Evolutionary conservation across 2,113 vertebrate species (phyloP), one percentile per base, ranked within the genome.

Genomic region (Cynocephalus volans): DNA sequence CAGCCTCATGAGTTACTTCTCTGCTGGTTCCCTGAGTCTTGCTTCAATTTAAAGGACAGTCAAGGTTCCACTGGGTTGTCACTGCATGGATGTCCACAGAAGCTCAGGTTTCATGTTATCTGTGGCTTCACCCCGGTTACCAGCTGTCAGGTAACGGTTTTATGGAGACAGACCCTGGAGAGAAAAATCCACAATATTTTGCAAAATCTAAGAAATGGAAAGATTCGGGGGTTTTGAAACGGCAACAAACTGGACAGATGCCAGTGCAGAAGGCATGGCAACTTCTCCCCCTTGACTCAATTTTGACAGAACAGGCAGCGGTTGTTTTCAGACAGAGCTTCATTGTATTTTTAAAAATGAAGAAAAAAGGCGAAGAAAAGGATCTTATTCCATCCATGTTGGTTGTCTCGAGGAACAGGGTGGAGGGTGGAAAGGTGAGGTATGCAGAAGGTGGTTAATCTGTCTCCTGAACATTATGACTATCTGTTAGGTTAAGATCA

Each of bases 321-420:
- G 62, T 67, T 93, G 77, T 89, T 94, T 92, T 89, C 79, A n/a
- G 52, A 95, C 36, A 95, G 60, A 77, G 65, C 52, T 24, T 82
- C 33, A 14, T 31, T 96, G 70, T 85, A 58, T 45, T 56, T 81
- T 31, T 5, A 31, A 48, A 45, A 69, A 36, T 52, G 13, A 6
- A 41, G 14, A 3, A 1, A 5, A 65, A 84, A 19, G 24, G 21
- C 58, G 81, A 95, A 95, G 48, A n/a, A 96, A 97, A 70, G 21
- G 19, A 81, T 28, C 4, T 93, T 77, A 36, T 86, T 89, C 54
- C 62, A 62, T 23, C 28, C 13, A 72, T 10, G 26, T 0, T 24
- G 48, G 41, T 33, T 85, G 60, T 54, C 15, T 83, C 0, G 3
- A n/a, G 58, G 36, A 36, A 26, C 21, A 19, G 41, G 31, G 31